Base-by-base conservation (phyloP, 2,888 invertebrate genomes). In the Gortyna flavago region DNA sequence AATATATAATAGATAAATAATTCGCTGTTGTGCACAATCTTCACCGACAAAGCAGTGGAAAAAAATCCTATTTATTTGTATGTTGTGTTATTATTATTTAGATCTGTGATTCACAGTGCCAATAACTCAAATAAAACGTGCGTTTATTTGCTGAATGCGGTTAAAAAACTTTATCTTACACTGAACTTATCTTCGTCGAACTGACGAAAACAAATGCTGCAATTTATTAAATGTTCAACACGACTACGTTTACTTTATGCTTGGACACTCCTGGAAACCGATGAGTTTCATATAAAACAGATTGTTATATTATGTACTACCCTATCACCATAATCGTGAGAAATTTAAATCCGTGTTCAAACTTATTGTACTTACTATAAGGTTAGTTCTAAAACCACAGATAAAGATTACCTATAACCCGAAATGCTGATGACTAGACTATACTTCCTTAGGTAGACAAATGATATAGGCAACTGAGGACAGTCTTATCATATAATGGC, bases 221-320 rank as follows among this genome's bases (percentile, higher is more conserved):
- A 81, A 84, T 79, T 84, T 64, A 83, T 89, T 94, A 93, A 84
- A 93, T 87, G 86, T 91, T 93, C 90, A 94, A 89, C 85, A 94
- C 89, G 89, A 93, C 84, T 82, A 94, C 90, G 85, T 90, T 94
- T 89, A 93, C 89, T 90, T 92, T 94, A 91, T 90, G 90, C 92
- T 93, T 94, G 89, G 89, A 75, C 75, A 90, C 77, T 90, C 94
- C 95, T 95, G 95, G 76, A 93, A 94, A 89, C 71, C 84, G 87
- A 85, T 41, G 74, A 78, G 57, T 62, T 69, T 54, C 41, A 44
- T 44, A 48, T 11, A 67, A 80, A 75, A 35, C 11, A 65, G 25
- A 59, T 38, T n/a, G 25, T 41, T 57, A 21, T n/a, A 38, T 44
- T 44, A 32, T 51, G 25, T 35, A 48, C 13, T 25, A 25, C 61